Conservation (phyloP, 53 echinoderm and acorn worm genomes). For the Echinometra lucunter region DNA sequence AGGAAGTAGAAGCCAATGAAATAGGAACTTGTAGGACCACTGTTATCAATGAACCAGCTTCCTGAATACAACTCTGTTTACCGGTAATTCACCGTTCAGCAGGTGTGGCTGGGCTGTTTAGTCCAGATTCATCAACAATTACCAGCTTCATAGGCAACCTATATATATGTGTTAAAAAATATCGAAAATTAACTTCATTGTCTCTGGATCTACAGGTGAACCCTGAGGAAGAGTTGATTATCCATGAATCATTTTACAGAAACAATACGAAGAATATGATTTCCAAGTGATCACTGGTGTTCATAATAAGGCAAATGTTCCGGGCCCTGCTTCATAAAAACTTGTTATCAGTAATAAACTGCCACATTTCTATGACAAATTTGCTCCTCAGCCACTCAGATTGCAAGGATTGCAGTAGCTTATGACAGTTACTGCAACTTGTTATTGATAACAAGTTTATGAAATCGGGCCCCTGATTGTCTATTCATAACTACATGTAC, state of each 20-base stretch:
- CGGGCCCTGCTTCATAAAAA: no score
- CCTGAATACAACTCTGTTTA: neutral
- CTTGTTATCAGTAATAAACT: no score
- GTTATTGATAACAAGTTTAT: no score
- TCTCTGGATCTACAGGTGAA: neutral
- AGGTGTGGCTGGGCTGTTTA: neutral
- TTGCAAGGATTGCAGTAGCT: no score
- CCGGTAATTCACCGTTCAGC: neutral
- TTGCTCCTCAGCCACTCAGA: no score
- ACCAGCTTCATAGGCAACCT: neutral
- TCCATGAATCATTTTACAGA: neutral
- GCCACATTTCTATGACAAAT: no score
- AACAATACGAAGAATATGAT: no score
- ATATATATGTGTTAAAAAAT: neutral
- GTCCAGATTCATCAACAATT: neutral
- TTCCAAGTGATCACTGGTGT: no score
- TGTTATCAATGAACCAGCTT: neutral
- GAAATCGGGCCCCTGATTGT: no score
- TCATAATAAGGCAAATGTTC: no score
- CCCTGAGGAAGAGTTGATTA: neutral
- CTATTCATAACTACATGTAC: no score
- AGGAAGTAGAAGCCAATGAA: slow-evolving; percentile 4
- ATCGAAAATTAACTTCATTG: neutral
- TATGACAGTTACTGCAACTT: no score
- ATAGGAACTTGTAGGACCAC: neutral